These are phyloP conservation scores for Cichladusa arquata DNA, from an alignment of 2,113 vertebrate species.

Conservation along the genomic window DNA sequence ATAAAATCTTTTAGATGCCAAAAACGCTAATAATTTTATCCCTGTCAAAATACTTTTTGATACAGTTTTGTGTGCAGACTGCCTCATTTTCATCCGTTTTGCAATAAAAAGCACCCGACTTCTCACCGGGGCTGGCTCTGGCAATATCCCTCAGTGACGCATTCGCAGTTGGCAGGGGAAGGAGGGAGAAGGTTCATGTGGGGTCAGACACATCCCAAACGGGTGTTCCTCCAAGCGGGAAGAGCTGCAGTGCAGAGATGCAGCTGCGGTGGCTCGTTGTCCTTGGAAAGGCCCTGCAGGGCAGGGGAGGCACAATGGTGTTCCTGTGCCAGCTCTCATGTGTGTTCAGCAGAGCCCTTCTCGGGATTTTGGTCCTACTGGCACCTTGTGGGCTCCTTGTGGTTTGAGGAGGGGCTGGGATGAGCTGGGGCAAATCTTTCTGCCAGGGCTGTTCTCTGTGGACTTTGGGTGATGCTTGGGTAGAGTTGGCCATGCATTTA, in stretches of 20 bases:
- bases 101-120: background rate
- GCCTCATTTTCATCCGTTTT: background rate
- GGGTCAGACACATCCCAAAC: background rate
- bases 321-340: background rate
- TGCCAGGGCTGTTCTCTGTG: background rate
- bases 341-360: background rate
- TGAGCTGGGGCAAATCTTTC: background rate
- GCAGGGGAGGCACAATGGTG: background rate
- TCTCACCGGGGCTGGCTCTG: background rate
- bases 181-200: background rate
- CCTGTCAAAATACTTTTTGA: background rate
- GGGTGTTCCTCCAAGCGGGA: background rate
- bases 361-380: background rate
- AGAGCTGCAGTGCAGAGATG: background rate
- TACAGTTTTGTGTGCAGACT: background rate
- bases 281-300: background rate
- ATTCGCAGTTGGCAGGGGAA: slow-evolving; percentile 3
- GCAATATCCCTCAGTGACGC: slow-evolving; percentile 8
- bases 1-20: background rate
- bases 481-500: fast-evolving
- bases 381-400: background rate
- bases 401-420: background rate
- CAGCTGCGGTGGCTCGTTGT: background rate
- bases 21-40: background rate
- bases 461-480: background rate